Evolutionary conservation across 1,140 invertebrate genomes (phyloP), one percentile per base, ranked within the genome.

Genomic region (Carcinoscorpius rotundicauda): DNA sequence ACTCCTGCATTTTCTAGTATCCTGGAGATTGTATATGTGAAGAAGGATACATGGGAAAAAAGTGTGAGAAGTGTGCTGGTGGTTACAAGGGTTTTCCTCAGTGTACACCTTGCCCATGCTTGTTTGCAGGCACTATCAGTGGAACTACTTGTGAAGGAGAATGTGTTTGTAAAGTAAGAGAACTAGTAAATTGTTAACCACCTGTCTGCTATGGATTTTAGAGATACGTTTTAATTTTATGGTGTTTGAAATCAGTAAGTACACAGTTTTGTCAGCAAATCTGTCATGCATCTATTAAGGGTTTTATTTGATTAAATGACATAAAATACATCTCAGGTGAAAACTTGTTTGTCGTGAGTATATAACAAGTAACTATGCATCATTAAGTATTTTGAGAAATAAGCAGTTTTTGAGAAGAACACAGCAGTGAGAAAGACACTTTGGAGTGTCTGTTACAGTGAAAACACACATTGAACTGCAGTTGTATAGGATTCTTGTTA

Each of bases 51-150:
- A 81, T 83, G 51, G 95, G 96, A 0, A 73, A 77, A 9, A 83
- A 81, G 58, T 98, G 96, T 80, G 86, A 94, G 67, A 76, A 82
- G 48, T 99, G 96, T 78, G 87, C 87, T 1, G 78, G 83, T 1
- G 91, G 92, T 6, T 91, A 84, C 74, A 82, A 84, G 10, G 85
- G 86, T 53, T 91, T 85, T 76, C 91, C 91, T 11, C 77, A 82
- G 51, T 95, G 93, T 75, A 83, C 85, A 53, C 81, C 81, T 0
- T 96, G 93, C 73, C 85, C 87, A 3, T 96, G 93, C 75, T 85
- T 93, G 75, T 74, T 82, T 6, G 80, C 86, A 2, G 93, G 93
- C 3, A 80, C 82, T 4, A 67, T 76, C n/a, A 81, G 81, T 4
- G 80, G 83, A 55, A 81, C 86, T 50, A 71, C 72, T 52, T 96